Conservation (phyloP, 1,140 invertebrate genomes). For the Drosophila ironensis region DNA sequence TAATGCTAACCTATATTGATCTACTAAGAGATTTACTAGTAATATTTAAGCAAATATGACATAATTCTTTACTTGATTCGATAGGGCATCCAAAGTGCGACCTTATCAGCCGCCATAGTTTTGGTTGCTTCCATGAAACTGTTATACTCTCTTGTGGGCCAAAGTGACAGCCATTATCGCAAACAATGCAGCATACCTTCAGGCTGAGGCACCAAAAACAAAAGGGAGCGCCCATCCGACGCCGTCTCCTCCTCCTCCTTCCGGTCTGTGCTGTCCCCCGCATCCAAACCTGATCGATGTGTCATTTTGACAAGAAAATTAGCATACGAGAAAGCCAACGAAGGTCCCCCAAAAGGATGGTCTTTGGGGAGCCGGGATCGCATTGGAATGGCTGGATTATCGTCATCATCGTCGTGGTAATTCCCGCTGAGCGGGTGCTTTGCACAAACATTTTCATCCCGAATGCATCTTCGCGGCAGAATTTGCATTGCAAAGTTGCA, state of each 20-base stretch:
- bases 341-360: conserved; percentile 6
- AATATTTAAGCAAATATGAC: too few relatives aligned
- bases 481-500: conserved; percentile 65
- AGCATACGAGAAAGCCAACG: conserved; percentile 46
- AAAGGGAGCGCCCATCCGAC: background rate
- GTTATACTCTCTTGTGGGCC: background rate
- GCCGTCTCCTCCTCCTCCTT: background rate
- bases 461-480: conserved; percentile 18
- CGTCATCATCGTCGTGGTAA: conserved; percentile 14
- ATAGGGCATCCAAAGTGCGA: too few relatives aligned
- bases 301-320: conserved; percentile 68
- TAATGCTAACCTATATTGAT: too few relatives aligned
- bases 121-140: background rate
- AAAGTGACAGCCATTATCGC: conserved; percentile 8
- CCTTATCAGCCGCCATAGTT: too few relatives aligned
- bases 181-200: conserved; percentile 31
- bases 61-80: too few relatives aligned
- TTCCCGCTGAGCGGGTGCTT: conserved; percentile 33
- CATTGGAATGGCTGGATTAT: background rate
- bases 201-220: background rate
- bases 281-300: conserved; percentile 54
- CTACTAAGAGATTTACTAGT: too few relatives aligned
- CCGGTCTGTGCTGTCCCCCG: background rate
- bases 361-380: conserved; percentile 22
- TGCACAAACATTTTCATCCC: conserved; percentile 58